These are phyloP conservation scores for Ditula angustiorana DNA, from an alignment of 2,888 invertebrate species.

Conservation along the genomic window DNA sequence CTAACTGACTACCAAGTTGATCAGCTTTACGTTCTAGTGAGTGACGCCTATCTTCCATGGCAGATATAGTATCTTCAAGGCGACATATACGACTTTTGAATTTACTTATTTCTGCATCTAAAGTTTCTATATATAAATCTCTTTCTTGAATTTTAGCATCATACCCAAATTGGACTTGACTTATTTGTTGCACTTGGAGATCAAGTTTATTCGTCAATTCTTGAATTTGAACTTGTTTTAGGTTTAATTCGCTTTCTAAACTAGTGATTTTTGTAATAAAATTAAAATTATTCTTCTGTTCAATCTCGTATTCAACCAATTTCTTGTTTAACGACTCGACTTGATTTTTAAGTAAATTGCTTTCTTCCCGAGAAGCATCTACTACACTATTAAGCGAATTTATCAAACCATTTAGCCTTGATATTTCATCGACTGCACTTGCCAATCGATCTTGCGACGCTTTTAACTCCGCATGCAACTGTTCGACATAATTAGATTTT, in stretches of 20 bases:
- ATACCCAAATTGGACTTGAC: constrained; percentile 76
- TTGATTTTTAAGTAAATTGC: constrained; percentile 57
- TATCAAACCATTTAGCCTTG: constrained; percentile 57
- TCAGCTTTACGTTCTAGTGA: constrained; percentile 87
- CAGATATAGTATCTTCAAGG: constrained; percentile 88
- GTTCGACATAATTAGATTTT: constrained; percentile 57
- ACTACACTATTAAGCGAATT: constrained; percentile 61
- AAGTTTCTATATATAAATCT: constrained; percentile 89
- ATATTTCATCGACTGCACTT: constrained; percentile 57
- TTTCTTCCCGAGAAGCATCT: constrained; percentile 59
- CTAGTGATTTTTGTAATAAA: constrained; percentile 70
- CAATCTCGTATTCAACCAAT: constrained; percentile 72
- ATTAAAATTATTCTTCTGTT: constrained; percentile 73
- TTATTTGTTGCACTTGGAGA: constrained; percentile 65
- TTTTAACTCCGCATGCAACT: constrained; percentile 58
- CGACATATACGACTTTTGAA: constrained; percentile 87
- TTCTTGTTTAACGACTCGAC: constrained; percentile 72
- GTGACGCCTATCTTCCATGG: constrained; percentile 86
- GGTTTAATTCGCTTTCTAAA: constrained; percentile 67
- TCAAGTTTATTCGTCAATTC: constrained; percentile 68
- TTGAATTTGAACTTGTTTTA: constrained; percentile 69
- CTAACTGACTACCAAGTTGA: constrained; percentile 86
- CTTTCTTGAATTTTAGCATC: constrained; percentile 91
- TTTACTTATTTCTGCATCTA: constrained; percentile 88
- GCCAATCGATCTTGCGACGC: constrained; percentile 56